phyloP scores from a whole-genome alignment of 2,113 vertebrate species.

The Cebus imitator region DNA sequence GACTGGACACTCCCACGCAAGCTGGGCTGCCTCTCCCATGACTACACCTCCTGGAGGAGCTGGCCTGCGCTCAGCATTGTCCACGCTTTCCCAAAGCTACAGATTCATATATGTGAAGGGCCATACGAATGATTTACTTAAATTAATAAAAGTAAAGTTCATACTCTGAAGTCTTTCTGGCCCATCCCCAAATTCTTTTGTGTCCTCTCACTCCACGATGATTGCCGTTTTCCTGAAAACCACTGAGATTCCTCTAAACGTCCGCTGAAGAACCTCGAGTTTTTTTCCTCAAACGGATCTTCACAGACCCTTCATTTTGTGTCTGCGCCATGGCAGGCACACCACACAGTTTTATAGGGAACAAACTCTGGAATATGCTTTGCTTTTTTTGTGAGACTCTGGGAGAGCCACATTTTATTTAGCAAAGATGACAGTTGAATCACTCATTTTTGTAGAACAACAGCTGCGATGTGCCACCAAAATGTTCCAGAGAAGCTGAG shows the following conservation, averaged over 20 bases:
- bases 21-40: background rate
- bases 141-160: background rate
- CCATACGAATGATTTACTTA: background rate
- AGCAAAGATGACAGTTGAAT: slow-evolving; percentile 48
- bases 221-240: slow-evolving; percentile 13
- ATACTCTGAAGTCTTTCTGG: background rate
- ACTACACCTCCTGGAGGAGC: background rate
- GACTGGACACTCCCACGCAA: background rate
- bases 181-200: background rate
- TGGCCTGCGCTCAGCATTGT: background rate
- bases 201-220: background rate
- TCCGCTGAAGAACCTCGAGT: background rate
- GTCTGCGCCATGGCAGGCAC: background rate
- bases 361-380: background rate
- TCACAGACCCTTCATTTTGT: background rate
- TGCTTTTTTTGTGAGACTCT: background rate
- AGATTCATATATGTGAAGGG: background rate
- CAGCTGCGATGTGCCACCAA: slow-evolving; percentile 51
- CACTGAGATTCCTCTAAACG: background rate
- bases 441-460: slow-evolving; percentile 58
- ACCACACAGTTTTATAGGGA: background rate
- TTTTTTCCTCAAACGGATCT: background rate
- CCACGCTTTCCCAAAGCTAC: background rate
- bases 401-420: slow-evolving; percentile 33
- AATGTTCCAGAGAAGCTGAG: slow-evolving; percentile 71